phyloP scores from a whole-genome alignment of 2,113 vertebrate genomes.

The Tragelaphus strepsiceros region DNA sequence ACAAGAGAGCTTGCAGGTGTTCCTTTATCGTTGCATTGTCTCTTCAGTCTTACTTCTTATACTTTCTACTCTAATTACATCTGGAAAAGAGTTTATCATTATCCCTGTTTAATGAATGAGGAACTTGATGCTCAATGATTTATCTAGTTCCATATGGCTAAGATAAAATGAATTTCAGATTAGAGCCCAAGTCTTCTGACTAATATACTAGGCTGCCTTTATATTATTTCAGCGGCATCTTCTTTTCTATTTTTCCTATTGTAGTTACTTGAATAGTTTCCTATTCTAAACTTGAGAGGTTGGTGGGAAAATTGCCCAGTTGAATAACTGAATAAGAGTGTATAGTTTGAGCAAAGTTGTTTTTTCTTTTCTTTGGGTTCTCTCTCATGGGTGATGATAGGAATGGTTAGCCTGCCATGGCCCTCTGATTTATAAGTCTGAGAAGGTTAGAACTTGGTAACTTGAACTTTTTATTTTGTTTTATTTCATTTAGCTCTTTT shows the following conservation, averaged over 20 bases:
- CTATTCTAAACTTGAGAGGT: neutral
- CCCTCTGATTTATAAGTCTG: neutral
- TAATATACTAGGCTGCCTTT: neutral
- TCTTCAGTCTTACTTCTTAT: neutral
- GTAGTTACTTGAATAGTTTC: neutral
- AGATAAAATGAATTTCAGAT: neutral
- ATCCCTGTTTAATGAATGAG: neutral
- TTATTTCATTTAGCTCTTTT: constrained; percentile 21
- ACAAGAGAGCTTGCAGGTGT: neutral
- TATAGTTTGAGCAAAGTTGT: neutral
- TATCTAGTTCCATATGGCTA: neutral
- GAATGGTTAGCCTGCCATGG: neutral
- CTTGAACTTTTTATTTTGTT: neutral
- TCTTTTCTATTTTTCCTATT: neutral
- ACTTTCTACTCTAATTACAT: neutral
- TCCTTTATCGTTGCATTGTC: neutral
- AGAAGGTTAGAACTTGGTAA: neutral
- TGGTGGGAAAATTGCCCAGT: neutral
- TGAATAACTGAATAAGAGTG: neutral
- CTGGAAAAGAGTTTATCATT: neutral
- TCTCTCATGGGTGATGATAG: neutral
- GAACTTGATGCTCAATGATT: neutral
- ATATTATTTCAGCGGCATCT: neutral
- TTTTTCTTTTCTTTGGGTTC: constrained; percentile 9
- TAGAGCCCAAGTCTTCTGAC: neutral